Base-by-base conservation (phyloP, 2,797 vertebrate genomes). In the Cirrhinus mrigala region DNA sequence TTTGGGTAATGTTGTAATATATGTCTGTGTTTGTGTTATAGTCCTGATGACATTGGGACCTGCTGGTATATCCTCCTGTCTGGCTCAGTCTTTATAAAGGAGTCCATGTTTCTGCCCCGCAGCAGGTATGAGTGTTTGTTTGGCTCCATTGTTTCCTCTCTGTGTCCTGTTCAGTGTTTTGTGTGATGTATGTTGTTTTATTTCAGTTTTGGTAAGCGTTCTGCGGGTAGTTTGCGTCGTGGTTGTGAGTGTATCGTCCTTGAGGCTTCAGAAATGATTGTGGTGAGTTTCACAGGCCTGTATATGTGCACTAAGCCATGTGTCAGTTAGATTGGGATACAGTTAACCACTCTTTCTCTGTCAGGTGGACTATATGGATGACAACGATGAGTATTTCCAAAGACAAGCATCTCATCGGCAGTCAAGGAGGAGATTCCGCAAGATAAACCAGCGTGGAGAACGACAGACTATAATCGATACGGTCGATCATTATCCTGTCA, bases 61-160 rank as follows among this genome's bases (percentile, higher is more conserved):
- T 97, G 97, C 93, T 97, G 96, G 97, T 97, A 97, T 90, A 97
- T 97, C 84, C 94, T 97, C 58, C 94, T 97, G 24, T 97, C 97
- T 88, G 97, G 97, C 44, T 97, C 97, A 9, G 97, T 97, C 88
- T 97, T 97, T 93, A 97, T 97, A 90, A 97, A 97, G 91, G 97
- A 97, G 82, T 97, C 96, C 73, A 97, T 97, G 97, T 97, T 97
- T 94, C 95, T 97, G 88, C 97, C 97, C 82, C 95, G 97, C 86
- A 97, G 97, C 96, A 97, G 97, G 97, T 97, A 93, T 75, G 91
- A 6, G 8, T 64, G n/a, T 60, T 50, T 27, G 7, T 73, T 56
- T 44, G 3, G 27, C 16, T 7, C 4, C 60, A n/a, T 85, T 37
- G 22, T 64, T 56, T 24, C 24, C 37, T 79, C 64, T 24, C 27